Base-by-base conservation (phyloP, 2,888 invertebrate species). In the Sarcophaga carnaria region DNA sequence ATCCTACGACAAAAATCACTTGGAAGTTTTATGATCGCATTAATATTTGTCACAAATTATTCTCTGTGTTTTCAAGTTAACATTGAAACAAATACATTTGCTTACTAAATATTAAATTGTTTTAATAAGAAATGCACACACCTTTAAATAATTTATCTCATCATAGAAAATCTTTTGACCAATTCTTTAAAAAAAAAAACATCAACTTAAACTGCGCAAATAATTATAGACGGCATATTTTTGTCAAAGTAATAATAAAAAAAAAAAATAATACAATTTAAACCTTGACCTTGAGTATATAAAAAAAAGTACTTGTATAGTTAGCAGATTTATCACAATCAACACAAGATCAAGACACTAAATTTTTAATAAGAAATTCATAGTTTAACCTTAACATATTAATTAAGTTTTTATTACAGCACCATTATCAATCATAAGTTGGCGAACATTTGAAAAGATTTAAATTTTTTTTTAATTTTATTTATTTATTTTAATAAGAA, bases 291-390 rank as follows among this genome's bases (percentile, higher is more conserved):
- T 54, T 70, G 70, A 25, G 37, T 2, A 37, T 37, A 6, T 14
- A 8, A 54, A 25, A 70, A 70, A 70, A 49, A 54, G 54, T 54
- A 54, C 12, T 49, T 49, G 49, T 14, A 11, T 49, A 12, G 14
- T 14, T 14, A 49, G 14, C 54, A 70, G 54, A 70, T 25, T 70
- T 70, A 70, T 54, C 54, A 14, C 54, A 54, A 54, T 1, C 37
- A 37, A 37, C 1, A 6, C 37, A 37, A 37, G 37, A 37, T 5
- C 27, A 27, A 37, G 6, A 37, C 11, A 47, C 22, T 69, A 45
- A 47, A 70, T 70, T 54, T 49, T 54, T 70, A 70, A 70, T 54
- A 70, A 69, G 69, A 22, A 70, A 70, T 70, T 47, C 47, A 69
- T 22, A 20, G 10, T 49, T 6, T 70, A 70, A 70, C 70, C 70